Base-by-base conservation (phyloP, 1,140 invertebrate genomes). In the Papilio xuthus region DNA sequence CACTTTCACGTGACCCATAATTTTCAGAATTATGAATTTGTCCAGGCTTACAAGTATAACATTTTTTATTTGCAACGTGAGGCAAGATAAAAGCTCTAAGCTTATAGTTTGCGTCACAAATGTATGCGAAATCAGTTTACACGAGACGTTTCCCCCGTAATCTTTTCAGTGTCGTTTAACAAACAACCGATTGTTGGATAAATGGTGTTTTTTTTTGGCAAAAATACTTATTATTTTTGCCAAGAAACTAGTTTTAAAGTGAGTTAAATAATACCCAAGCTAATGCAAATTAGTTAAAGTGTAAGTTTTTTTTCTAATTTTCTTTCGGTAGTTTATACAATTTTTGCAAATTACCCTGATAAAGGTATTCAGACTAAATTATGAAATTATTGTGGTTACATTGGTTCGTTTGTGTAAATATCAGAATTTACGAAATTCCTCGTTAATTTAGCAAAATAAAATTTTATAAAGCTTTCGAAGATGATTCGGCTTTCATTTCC, bases 81-180 rank as follows among this genome's bases (percentile, higher is more conserved):
- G n/a, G 7, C 32, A 74, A 78, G 26, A 60, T 12, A 18, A 23
- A 20, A 78, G 78, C 78, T 81, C 0, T 3, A 69, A 28, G 20
- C 70, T 32, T 78, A 71, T 79, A 63, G 56, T 71, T 79, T 76
- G 42, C 6, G 79, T 69, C 78, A 50, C 47, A 47, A 74, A 8
- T 42, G 12, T 44, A 77, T 76, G 56, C 80, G 83, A 82, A 87
- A 87, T 86, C 83, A 84, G 82, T 85, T 87, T 87, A 84, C 80
- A 86, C 79, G 82, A 81, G 60, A 81, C 84, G 86, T 80, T 86
- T 83, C 82, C 70, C 80, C 81, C 78, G 80, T 83, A 82, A 84
- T 85, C 81, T 81, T 78, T 83, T 84, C 78, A 32, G 60, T 84
- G 71, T 77, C 82, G 83, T 85, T 85, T 85, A 83, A 85, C 83